Percentiles rank a stretch among this genome's conserved stretches.
Evolutionary conservation across 2,113 vertebrate species (phyloP).

Genomic region (Equus quagga): DNA sequence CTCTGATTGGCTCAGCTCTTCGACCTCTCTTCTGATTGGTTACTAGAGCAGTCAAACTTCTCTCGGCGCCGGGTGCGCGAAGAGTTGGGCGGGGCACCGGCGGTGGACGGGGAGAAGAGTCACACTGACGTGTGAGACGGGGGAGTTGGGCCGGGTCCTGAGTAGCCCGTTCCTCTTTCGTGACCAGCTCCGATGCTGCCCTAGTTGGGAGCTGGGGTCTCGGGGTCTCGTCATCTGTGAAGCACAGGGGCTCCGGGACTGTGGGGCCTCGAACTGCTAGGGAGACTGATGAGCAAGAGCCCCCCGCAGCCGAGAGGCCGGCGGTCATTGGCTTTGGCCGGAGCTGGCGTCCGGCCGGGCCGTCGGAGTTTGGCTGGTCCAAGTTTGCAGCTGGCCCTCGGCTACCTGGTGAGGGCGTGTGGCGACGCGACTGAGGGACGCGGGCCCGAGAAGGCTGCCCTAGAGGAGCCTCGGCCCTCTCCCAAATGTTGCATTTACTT

Average conservation of each 20-base stretch:
- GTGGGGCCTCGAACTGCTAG: background rate
- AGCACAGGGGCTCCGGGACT: background rate
- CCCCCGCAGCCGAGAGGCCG: background rate
- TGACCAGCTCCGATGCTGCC: rapidly evolving
- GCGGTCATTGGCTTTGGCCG: background rate
- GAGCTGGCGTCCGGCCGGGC: background rate
- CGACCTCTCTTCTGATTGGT: constrained; percentile 67
- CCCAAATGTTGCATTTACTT: constrained; percentile 34
- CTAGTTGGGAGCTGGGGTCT: rapidly evolving
- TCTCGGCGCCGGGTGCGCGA: background rate
- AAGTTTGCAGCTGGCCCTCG: background rate
- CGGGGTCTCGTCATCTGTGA: background rate
- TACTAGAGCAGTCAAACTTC: background rate
- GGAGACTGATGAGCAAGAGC: background rate
- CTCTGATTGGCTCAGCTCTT: constrained; percentile 37
- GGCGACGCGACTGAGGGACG: background rate
- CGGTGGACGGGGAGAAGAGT: background rate
- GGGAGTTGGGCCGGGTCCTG: background rate
- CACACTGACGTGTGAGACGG: background rate
- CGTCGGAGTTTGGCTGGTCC: background rate
- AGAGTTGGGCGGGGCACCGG: rapidly evolving
- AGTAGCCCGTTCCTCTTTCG: background rate
- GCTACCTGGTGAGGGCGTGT: background rate
- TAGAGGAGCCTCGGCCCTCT: background rate
- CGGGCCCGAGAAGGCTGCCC: background rate